Evolutionary conservation across 2,113 vertebrate genomes (phyloP).

Genomic region (Gila orcuttii): DNA sequence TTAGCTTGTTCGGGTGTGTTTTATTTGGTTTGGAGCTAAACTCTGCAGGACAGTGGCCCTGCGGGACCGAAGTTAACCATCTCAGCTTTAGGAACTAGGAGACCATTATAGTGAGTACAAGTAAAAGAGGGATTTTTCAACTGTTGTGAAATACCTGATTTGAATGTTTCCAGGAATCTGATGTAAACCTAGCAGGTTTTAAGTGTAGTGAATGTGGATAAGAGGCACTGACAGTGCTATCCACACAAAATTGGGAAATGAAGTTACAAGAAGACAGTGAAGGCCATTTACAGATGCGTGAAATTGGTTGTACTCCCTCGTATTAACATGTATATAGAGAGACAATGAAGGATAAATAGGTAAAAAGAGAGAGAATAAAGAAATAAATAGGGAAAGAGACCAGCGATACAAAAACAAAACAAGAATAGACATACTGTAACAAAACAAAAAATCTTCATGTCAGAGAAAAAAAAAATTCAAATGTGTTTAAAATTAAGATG

Average conservation of each 20-base stretch:
- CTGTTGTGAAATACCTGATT: not conserved
- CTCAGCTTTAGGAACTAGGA: too few species aligned
- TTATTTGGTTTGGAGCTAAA: too few species aligned
- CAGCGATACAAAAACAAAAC: not conserved
- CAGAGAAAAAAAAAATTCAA: not conserved
- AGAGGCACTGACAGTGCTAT: not conserved
- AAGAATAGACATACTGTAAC: not conserved
- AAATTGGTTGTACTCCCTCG: not conserved
- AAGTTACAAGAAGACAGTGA: not conserved
- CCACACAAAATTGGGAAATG: not conserved
- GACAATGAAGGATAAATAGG: not conserved
- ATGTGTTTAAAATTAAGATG: conserved; percentile 37
- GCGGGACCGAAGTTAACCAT: too few species aligned
- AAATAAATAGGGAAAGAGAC: not conserved
- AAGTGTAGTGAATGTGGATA: not conserved
- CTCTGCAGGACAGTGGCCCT: too few species aligned
- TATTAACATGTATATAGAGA: not conserved
- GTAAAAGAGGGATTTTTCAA: not conserved
- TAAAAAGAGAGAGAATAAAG: not conserved
- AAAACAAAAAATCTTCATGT: conserved; percentile 14
- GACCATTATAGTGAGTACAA: not conserved
- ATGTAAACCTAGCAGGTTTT: not conserved
- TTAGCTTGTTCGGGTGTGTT: too few species aligned
- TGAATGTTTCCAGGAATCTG: not conserved
- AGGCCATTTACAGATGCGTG: not conserved